Conservation (phyloP, 2,888 invertebrate genomes). For the Siphlonurus alternatus region DNA sequence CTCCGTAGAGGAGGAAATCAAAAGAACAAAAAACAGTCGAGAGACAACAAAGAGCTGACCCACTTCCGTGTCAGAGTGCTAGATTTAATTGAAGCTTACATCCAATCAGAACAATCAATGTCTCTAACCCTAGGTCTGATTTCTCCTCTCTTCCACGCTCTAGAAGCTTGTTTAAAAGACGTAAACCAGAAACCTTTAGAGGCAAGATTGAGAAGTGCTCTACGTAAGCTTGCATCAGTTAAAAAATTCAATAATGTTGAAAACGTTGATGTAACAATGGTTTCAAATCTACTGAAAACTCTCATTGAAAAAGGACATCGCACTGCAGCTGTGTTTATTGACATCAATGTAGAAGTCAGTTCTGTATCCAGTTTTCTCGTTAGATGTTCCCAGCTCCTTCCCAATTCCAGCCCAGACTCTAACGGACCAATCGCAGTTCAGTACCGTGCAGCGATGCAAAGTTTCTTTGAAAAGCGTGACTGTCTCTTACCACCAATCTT, state of each 20-base stretch:
- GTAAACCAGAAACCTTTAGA: conserved; percentile 48
- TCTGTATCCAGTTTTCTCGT: conserved; percentile 46
- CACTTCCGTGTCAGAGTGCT: conserved; percentile 59
- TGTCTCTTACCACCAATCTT: conserved; percentile 45
- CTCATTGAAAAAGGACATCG: conserved; percentile 44
- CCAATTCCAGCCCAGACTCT: conserved; percentile 19
- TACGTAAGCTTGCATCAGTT: conserved; percentile 26
- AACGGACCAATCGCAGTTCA: conserved; percentile 27
- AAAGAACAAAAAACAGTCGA: conserved; percentile 32
- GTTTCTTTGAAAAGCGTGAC: conserved; percentile 44
- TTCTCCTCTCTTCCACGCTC: conserved; percentile 43
- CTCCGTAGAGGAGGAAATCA: not conserved
- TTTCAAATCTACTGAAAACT: conserved; percentile 26
- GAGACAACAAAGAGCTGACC: conserved; percentile 45
- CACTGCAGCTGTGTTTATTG: conserved; percentile 44
- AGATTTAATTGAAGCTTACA: conserved; percentile 54
- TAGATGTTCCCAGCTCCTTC: conserved; percentile 38
- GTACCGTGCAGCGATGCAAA: conserved; percentile 35
- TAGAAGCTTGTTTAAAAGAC: conserved; percentile 53
- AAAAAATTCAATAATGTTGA: conserved; percentile 40
- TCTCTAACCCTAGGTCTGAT: conserved; percentile 49
- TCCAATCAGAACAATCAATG: conserved; percentile 51
- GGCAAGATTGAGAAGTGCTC: conserved; percentile 33
- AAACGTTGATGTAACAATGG: conserved; percentile 33
- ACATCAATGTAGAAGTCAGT: conserved; percentile 44